Evolutionary conservation across 2,113 vertebrate genomes (phyloP).

Genomic region (Dissostichus mawsoni): DNA sequence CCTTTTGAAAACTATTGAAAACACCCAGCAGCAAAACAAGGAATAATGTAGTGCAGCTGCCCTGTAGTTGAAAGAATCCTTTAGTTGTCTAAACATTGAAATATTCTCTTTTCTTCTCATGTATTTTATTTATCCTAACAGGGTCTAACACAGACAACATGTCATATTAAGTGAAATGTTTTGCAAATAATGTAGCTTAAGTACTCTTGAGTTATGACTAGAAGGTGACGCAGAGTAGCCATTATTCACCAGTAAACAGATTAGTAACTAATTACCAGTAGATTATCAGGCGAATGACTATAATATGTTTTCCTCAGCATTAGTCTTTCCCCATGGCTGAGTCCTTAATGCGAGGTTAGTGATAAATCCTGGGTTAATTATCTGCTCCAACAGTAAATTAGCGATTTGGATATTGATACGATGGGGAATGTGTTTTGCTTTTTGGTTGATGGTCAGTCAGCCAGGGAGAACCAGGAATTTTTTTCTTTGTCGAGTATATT

Average conservation of each 20-base stretch:
- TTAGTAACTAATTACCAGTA: conserved; percentile 26
- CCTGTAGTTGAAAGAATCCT: not conserved
- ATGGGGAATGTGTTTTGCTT: conserved; percentile 1
- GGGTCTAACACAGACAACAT: not conserved
- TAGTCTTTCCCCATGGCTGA: conserved; percentile 11
- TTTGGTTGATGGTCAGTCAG: conserved; percentile 28
- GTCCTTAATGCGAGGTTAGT: conserved; percentile 26
- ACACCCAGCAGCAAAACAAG: conserved; percentile 14
- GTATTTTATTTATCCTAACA: not conserved
- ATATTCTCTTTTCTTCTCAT: not conserved
- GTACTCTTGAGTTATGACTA: not conserved
- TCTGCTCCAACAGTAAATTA: conserved; percentile 32
- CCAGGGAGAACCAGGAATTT: not conserved
- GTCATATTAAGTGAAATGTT: not conserved
- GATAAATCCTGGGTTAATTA: conserved; percentile 51
- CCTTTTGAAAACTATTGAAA: conserved; percentile 28
- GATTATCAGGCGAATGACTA: conserved; percentile 26
- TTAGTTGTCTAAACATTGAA: not conserved
- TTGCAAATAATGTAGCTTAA: not conserved
- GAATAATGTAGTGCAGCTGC: not conserved
- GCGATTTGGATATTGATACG: conserved; percentile 26
- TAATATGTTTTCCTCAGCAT: conserved; percentile 34
- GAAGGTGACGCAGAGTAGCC: not conserved
- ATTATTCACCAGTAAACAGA: conserved; percentile 33
- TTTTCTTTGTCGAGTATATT: conserved; percentile 12